Evolutionary conservation across 92 coral and sea anemone species (phyloP).

Genomic region (Bergia puertoricense): DNA sequence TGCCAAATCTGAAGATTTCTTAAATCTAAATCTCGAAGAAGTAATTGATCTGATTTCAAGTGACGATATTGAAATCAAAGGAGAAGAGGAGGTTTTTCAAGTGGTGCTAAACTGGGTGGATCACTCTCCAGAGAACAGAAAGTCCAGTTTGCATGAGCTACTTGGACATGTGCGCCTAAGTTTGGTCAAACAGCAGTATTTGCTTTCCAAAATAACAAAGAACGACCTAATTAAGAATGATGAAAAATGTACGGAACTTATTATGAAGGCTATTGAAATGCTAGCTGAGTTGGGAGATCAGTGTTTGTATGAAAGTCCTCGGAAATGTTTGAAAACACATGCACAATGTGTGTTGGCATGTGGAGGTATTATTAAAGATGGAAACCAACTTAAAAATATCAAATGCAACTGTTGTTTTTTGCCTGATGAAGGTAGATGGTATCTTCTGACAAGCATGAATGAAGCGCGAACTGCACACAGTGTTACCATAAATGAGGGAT

Average conservation of each 20-base stretch:
- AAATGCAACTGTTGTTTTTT: background rate
- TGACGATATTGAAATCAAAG: background rate
- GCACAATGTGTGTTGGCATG: background rate
- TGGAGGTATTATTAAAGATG: background rate
- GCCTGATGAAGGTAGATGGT: background rate
- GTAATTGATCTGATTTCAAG: background rate
- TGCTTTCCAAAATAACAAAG: background rate
- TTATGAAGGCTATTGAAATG: background rate
- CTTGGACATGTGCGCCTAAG: background rate
- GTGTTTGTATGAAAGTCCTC: background rate
- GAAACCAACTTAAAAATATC: background rate
- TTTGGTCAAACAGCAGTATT: background rate
- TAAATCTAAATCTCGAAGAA: background rate
- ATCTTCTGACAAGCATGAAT: background rate
- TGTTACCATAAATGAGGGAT: background rate
- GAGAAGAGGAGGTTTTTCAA: background rate
- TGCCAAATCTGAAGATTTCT: too few species aligned
- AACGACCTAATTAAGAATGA: background rate
- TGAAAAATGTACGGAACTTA: conserved; percentile 4
- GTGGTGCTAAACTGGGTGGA: too few species aligned
- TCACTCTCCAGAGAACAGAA: too few species aligned
- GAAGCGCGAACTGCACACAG: background rate
- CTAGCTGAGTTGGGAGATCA: background rate
- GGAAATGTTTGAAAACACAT: background rate
- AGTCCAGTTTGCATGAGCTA: background rate